Evolutionary conservation across 2,113 vertebrate genomes (phyloP).

Genomic region (Xiphophorus maculatus): DNA sequence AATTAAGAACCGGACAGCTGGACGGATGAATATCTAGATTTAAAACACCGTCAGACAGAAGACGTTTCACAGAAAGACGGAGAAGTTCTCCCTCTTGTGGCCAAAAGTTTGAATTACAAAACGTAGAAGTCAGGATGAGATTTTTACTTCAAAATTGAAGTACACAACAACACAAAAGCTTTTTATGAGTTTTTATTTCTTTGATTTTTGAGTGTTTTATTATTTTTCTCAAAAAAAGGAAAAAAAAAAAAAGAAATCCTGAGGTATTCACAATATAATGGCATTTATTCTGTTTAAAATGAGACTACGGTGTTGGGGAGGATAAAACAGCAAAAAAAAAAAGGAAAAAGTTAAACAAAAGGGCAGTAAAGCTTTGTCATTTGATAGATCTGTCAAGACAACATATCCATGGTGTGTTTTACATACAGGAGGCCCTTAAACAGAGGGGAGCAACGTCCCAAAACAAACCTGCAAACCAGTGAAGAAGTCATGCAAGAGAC

Average conservation of each 20-base stretch:
- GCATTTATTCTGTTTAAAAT: slow-evolving; percentile 83
- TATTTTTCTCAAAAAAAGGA: slow-evolving; percentile 50
- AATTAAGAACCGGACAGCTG: no score
- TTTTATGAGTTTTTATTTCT: slow-evolving; percentile 77
- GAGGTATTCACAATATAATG: slow-evolving; percentile 89
- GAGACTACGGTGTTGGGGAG: slow-evolving; percentile 45
- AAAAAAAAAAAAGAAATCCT: slow-evolving; percentile 79
- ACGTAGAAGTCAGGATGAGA: no score
- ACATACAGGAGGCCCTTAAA: slow-evolving; percentile 47
- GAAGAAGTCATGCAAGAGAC: slow-evolving; percentile 60
- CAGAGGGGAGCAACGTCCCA: slow-evolving; percentile 17
- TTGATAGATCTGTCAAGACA: slow-evolving; percentile 54
- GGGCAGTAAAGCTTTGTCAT: slow-evolving; percentile 64
- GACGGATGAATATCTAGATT: no score
- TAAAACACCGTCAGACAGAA: no score
- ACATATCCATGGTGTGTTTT: slow-evolving; percentile 48
- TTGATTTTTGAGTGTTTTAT: slow-evolving; percentile 81
- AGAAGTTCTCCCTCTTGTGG: no score
- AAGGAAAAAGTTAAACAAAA: slow-evolving; percentile 17
- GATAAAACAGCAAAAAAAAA: slow-evolving; percentile 44
- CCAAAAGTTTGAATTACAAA: no score
- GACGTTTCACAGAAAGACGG: no score
- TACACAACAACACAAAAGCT: slow-evolving; percentile 2
- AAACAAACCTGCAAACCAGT: slow-evolving; percentile 37
- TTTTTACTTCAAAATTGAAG: neutral